Percentiles rank a stretch among this genome's conserved stretches.
phyloP scores from a whole-genome alignment of 2,888 invertebrate species.

The Pycnomerus fuliginosus region DNA sequence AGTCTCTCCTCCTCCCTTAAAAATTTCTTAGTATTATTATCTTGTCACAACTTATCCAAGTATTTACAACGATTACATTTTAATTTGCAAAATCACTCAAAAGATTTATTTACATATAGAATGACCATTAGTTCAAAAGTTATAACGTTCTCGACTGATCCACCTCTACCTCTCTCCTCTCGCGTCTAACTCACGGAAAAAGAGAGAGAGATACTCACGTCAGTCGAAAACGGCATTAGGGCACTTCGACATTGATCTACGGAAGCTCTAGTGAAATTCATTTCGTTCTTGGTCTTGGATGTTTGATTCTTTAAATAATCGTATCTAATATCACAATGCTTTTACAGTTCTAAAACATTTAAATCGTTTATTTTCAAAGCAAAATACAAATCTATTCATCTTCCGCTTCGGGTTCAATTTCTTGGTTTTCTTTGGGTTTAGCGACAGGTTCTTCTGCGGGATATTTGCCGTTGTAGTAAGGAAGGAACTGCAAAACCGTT shows the following conservation, averaged over 20 bases:
- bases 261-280: constrained; percentile 31
- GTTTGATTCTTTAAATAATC: constrained; percentile 6
- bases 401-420: neutral
- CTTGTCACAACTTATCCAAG: too few species aligned
- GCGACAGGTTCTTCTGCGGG: constrained; percentile 2
- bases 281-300: constrained; percentile 18
- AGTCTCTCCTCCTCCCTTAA: too few species aligned
- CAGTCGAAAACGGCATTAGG: too few species aligned
- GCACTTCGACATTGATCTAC: constrained; percentile 34
- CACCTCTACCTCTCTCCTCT: too few species aligned
- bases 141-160: too few species aligned
- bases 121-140: too few species aligned
- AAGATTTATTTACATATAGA: too few species aligned
- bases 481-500: constrained; percentile 31
- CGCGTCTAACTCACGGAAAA: too few species aligned
- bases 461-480: constrained; percentile 35
- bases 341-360: neutral
- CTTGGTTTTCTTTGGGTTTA: neutral
- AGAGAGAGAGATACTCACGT: too few species aligned
- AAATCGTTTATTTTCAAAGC: neutral
- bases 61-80: too few species aligned
- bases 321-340: constrained; percentile 22
- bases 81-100: too few species aligned
- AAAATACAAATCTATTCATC: neutral
- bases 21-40: too few species aligned